Percentiles rank a stretch among this genome's conserved stretches.
Evolutionary conservation across 2,888 invertebrate species (phyloP).

Genomic region (Synanthedon formicaeformis): DNA sequence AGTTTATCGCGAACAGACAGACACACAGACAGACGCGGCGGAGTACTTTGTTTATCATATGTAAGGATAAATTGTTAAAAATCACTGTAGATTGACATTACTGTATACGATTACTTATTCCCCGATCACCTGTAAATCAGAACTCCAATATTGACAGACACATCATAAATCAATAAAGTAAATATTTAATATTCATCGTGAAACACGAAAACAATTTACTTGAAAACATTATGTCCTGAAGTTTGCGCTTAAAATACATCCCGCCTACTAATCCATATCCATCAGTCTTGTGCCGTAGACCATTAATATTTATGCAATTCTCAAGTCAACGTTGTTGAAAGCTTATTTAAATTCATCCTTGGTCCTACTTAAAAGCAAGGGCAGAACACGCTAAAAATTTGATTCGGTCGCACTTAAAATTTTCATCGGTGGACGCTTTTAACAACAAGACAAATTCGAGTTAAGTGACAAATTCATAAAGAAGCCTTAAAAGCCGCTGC

Average conservation of each 20-base stretch:
- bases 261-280: constrained; percentile 41
- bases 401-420: constrained; percentile 39
- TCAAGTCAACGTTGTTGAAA: constrained; percentile 48
- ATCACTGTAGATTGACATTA: no score
- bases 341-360: constrained; percentile 63
- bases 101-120: no score
- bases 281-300: constrained; percentile 37
- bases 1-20: no score
- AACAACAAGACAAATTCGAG: constrained; percentile 9
- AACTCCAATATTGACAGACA: not conserved
- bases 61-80: no score
- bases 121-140: no score
- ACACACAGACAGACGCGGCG: no score
- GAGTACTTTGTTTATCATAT: no score
- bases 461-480: constrained; percentile 15
- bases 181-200: constrained; percentile 30
- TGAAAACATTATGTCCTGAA: constrained; percentile 12
- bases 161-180: constrained; percentile 11
- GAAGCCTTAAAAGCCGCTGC: constrained; percentile 2
- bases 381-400: constrained; percentile 42
- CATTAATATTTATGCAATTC: constrained; percentile 64
- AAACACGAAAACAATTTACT: constrained; percentile 13
- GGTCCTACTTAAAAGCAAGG: constrained; percentile 39
- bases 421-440: constrained; percentile 26
- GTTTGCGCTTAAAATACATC: constrained; percentile 25